Evolutionary conservation across 2,888 invertebrate genomes (phyloP).

Genomic region (Drosophila barbarae): DNA sequence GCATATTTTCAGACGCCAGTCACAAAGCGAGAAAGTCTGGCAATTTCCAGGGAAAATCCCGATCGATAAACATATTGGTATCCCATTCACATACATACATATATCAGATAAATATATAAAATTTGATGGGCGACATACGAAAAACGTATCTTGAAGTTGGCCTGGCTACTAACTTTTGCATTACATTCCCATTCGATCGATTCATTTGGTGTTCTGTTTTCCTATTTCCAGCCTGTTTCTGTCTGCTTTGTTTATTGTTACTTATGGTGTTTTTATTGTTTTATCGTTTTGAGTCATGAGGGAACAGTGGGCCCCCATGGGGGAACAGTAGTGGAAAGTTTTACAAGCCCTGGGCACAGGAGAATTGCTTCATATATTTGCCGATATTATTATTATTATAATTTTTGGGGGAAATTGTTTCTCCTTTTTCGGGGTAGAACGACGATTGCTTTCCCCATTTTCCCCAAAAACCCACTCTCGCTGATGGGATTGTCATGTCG

Average conservation of each 20-base stretch:
- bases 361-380: not conserved
- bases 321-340: not conserved
- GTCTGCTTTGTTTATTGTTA: constrained; percentile 41
- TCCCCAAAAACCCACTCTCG: not conserved
- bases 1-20: constrained; percentile 47
- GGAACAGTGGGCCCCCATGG: constrained; percentile 8
- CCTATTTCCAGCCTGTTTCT: constrained; percentile 14
- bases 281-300: constrained; percentile 31
- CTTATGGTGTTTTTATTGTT: constrained; percentile 17
- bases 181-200: constrained; percentile 37
- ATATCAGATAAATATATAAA: not conserved
- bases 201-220: constrained; percentile 27
- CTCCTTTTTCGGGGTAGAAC: constrained; percentile 40
- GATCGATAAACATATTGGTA: constrained; percentile 47
- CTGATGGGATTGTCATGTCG: constrained; percentile 17
- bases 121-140: constrained; percentile 17
- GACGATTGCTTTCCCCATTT: constrained; percentile 9
- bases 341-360: not conserved
- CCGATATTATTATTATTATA: not conserved
- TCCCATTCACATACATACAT: constrained; percentile 13
- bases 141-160: constrained; percentile 41
- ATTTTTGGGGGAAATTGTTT: constrained; percentile 25
- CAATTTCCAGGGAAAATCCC: constrained; percentile 22
- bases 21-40: constrained; percentile 17
- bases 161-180: constrained; percentile 40